These are phyloP conservation scores for Periophthalmodon schlosseri DNA, from an alignment of 2,113 vertebrate species.

Conservation along the genomic window DNA sequence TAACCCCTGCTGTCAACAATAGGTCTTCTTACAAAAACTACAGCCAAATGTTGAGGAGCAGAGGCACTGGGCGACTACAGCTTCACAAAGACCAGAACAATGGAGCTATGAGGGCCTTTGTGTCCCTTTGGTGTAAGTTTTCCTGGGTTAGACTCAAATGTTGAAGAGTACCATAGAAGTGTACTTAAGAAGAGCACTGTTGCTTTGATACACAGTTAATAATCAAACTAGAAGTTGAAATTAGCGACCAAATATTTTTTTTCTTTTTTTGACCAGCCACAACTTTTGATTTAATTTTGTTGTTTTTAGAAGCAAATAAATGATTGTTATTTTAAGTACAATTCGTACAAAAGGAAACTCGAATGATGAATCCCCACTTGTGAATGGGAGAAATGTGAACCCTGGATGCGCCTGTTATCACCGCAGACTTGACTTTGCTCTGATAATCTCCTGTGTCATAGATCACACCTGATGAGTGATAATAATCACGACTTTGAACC, in stretches of 20 bases:
- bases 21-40: conserved; percentile 50
- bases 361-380: background rate
- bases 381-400: background rate
- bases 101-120: conserved; percentile 40
- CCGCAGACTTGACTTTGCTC: too few relatives aligned
- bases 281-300: too few relatives aligned
- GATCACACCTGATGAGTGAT: background rate
- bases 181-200: too few relatives aligned
- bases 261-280: too few relatives aligned
- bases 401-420: conserved; percentile 33
- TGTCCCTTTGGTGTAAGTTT: conserved; percentile 28
- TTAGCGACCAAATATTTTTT: too few relatives aligned
- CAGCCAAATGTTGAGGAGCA: conserved; percentile 36
- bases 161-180: too few relatives aligned
- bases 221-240: too few relatives aligned
- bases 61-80: conserved; percentile 46
- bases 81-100: conserved; percentile 54
- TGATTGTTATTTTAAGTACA: too few relatives aligned
- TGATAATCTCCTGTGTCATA: conserved; percentile 53
- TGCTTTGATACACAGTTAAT: too few relatives aligned
- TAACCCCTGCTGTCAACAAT: conserved; percentile 65
- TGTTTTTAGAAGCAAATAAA: too few relatives aligned
- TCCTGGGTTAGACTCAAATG: conserved; percentile 6
- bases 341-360: too few relatives aligned
- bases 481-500: background rate